These are phyloP conservation scores for Oxyura jamaicensis DNA, from an alignment of 2,113 vertebrate species.

Conservation along the genomic window DNA sequence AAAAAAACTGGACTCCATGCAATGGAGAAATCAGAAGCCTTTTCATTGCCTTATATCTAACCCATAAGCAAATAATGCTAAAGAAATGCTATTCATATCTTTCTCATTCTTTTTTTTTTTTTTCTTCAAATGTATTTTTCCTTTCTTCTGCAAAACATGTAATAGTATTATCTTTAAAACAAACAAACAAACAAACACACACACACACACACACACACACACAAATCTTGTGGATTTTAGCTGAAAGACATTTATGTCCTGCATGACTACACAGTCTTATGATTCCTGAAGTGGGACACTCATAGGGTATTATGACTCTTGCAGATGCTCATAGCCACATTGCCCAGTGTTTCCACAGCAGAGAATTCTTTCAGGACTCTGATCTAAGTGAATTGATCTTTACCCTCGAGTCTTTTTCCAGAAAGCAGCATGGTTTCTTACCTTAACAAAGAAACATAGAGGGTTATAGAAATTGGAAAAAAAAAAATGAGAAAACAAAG, in stretches of 20 bases:
- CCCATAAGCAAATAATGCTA: not conserved
- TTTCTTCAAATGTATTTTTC: not conserved
- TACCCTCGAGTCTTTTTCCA: rapidly evolving
- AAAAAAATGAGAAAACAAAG: not conserved
- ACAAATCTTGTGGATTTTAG: rapidly evolving
- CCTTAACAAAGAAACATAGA: not conserved
- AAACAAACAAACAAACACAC: too few relatives aligned
- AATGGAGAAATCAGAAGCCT: not conserved
- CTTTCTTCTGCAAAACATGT: not conserved
- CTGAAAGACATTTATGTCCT: not conserved
- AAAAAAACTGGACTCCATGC: not conserved
- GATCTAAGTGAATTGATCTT: not conserved
- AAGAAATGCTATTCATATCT: not conserved
- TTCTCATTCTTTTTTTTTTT: not conserved
- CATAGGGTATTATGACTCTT: not conserved
- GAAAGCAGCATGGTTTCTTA: not conserved
- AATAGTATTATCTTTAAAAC: not conserved
- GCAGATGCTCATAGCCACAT: not conserved
- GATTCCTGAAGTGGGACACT: not conserved
- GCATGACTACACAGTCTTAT: not conserved
- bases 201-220: not conserved
- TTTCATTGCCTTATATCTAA: not conserved
- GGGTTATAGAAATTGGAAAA: not conserved
- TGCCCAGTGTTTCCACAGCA: not conserved
- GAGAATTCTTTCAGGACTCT: not conserved